Evolutionary conservation across 2,797 vertebrate genomes (phyloP).

Genomic region (Bryconaethiops microstoma): DNA sequence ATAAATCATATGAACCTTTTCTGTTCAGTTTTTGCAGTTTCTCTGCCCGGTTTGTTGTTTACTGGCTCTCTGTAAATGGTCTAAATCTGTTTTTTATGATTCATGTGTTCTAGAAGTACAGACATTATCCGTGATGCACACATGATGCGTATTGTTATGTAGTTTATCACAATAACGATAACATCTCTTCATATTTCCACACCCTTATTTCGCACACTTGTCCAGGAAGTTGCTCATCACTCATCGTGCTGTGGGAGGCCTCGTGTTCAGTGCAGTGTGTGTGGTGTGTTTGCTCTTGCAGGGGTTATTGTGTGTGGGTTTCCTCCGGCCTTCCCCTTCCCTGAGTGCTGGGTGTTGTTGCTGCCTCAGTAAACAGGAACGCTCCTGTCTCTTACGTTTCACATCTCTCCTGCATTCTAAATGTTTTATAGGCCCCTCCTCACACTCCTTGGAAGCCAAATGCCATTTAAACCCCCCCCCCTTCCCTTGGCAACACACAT

Average conservation of each 20-base stretch:
- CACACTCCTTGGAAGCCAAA: conserved; percentile 71
- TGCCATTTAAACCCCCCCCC: conserved; percentile 72
- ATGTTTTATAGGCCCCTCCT: conserved; percentile 72
- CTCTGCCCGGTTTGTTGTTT: too few species aligned
- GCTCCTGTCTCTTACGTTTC: conserved; percentile 62
- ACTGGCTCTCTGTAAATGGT: too few species aligned
- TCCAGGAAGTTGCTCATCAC: background rate
- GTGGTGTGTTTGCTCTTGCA: background rate
- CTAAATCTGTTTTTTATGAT: too few species aligned
- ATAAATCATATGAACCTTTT: too few species aligned
- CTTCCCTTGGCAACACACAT: conserved; percentile 65
- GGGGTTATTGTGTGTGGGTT: conserved; percentile 30
- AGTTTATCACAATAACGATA: background rate
- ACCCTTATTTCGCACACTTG: background rate
- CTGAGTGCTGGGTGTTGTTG: conserved; percentile 62
- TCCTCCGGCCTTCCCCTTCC: conserved; percentile 67
- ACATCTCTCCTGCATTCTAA: conserved; percentile 63
- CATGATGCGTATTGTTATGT: background rate
- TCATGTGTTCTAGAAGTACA: too few species aligned
- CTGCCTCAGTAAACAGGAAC: conserved; percentile 78
- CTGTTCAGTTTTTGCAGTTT: too few species aligned
- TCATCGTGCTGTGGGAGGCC: background rate
- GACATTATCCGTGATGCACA: background rate
- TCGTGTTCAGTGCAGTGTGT: background rate
- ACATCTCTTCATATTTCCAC: background rate